Conservation (phyloP, 2,797 vertebrate species). For the Centroberyx gerrardi region DNA sequence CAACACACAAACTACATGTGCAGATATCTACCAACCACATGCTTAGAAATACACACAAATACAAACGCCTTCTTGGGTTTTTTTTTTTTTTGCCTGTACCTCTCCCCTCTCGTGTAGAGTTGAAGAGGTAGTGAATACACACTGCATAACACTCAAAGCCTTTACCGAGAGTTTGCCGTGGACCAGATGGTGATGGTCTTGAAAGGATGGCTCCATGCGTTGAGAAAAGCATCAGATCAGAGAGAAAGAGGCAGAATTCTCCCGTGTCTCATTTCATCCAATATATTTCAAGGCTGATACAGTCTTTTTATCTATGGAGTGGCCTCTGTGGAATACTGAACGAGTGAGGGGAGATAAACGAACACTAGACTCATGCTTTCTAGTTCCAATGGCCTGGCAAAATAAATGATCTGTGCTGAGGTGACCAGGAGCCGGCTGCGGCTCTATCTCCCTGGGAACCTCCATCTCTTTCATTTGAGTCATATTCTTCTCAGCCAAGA, state of each 20-base stretch:
- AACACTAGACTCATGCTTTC: constrained; percentile 49
- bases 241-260: constrained; percentile 70
- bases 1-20: constrained; percentile 36
- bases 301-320: constrained; percentile 57
- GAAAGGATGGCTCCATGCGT: constrained; percentile 61
- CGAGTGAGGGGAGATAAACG: constrained; percentile 60
- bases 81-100: constrained; percentile 33
- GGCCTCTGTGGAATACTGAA: constrained; percentile 74
- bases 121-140: not conserved
- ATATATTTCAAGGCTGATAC: constrained; percentile 79
- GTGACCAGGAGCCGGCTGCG: constrained; percentile 40
- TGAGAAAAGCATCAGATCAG: constrained; percentile 71
- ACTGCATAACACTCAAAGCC: constrained; percentile 11
- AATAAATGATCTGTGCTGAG: constrained; percentile 70
- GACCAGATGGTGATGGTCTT: constrained; percentile 58
- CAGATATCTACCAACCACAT: constrained; percentile 22
- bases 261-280: constrained; percentile 76
- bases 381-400: constrained; percentile 56
- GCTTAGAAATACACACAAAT: constrained; percentile 5
- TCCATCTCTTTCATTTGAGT: constrained; percentile 43
- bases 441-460: constrained; percentile 50
- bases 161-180: constrained; percentile 33
- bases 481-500: constrained; percentile 47
- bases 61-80: not conserved
- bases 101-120: constrained; percentile 4